Evolutionary conservation across 2,797 vertebrate genomes (phyloP).

Genomic region (Cyprinella venusta): DNA sequence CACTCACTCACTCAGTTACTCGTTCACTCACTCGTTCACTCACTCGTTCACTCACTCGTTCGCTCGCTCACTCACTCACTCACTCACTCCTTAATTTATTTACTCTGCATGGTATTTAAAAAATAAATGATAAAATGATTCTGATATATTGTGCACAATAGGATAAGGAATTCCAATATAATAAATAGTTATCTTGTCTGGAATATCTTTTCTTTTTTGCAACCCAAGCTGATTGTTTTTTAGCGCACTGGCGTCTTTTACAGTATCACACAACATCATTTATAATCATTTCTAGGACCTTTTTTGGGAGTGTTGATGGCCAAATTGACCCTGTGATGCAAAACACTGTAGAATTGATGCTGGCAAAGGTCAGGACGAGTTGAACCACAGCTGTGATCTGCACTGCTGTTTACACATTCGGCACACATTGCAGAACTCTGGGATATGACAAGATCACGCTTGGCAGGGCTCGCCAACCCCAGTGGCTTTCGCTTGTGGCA

Average conservation of each 20-base stretch:
- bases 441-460: slow-evolving; percentile 47
- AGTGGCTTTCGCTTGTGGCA: slow-evolving; percentile 61
- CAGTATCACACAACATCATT: slow-evolving; percentile 10
- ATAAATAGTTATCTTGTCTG: not conserved
- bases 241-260: not conserved
- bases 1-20: not conserved
- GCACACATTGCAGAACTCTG: slow-evolving; percentile 25
- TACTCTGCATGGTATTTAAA: too few species aligned
- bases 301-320: slow-evolving; percentile 19
- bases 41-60: too few species aligned
- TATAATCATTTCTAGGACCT: not conserved
- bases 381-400: not conserved
- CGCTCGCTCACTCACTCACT: too few species aligned
- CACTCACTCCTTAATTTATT: too few species aligned
- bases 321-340: slow-evolving; percentile 11
- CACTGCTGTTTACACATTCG: slow-evolving; percentile 15
- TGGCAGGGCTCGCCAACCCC: slow-evolving; percentile 48
- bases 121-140: too few species aligned
- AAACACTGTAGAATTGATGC: slow-evolving; percentile 4
- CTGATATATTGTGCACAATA: not conserved
- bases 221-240: not conserved
- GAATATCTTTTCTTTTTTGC: not conserved
- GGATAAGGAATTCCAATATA: not conserved
- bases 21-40: too few species aligned
- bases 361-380: slow-evolving; percentile 19